A percentile compares a stretch with the other conserved stretches of the same genome.
These are phyloP conservation scores for Drosophila rhopaloa DNA, from an alignment of 1,140 invertebrate genomes.

Conservation along the genomic window DNA sequence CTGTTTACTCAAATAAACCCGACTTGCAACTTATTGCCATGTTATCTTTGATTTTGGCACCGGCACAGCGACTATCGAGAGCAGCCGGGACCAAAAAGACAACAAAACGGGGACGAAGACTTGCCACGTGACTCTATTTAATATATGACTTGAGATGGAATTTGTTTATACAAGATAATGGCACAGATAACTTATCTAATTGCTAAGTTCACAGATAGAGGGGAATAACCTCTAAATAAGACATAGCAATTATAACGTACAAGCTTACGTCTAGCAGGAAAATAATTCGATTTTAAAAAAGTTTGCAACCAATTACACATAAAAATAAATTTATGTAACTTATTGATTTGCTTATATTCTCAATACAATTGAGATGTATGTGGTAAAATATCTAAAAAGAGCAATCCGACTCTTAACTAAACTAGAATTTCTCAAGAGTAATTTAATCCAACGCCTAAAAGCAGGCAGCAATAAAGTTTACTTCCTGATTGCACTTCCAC, in stretches of 20 bases:
- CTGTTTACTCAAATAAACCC: conserved; percentile 44
- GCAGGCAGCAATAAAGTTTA: background rate
- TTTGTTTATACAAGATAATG: conserved; percentile 1
- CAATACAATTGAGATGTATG: too few relatives aligned
- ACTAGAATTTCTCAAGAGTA: background rate
- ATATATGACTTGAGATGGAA: background rate
- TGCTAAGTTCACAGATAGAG: background rate
- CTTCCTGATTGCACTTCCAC: conserved; percentile 3
- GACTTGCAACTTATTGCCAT: conserved; percentile 56
- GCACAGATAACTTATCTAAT: background rate
- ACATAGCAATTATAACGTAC: too few relatives aligned
- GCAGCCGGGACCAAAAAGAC: too few relatives aligned
- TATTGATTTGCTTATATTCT: too few relatives aligned
- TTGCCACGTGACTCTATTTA: background rate
- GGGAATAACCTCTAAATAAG: background rate
- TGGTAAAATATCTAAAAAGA: too few relatives aligned
- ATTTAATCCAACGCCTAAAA: background rate
- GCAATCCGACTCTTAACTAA: background rate
- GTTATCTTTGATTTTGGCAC: conserved; percentile 56
- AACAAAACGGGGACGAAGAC: background rate
- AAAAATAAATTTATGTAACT: too few relatives aligned
- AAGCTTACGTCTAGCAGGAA: too few relatives aligned
- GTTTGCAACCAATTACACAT: too few relatives aligned
- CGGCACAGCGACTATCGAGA: background rate
- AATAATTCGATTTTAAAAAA: background rate